Evolutionary conservation across 2,888 invertebrate genomes (phyloP).

Genomic region (Chirona hameri): DNA sequence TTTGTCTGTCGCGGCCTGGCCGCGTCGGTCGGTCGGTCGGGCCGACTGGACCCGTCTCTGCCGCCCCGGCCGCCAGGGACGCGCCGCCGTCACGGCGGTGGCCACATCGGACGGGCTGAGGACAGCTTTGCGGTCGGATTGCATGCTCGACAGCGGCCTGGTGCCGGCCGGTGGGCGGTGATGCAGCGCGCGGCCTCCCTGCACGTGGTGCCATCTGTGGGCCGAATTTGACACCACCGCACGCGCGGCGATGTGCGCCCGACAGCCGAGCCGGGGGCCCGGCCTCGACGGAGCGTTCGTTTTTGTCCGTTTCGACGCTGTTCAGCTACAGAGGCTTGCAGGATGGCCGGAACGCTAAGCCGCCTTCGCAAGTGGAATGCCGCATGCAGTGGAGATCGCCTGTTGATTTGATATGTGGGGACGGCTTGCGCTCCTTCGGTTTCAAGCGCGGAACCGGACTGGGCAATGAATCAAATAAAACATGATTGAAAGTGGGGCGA

Average conservation of each 20-base stretch:
- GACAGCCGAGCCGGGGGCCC: not conserved
- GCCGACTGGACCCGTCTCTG: not conserved
- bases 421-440: not conserved
- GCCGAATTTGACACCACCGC: not conserved
- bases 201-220: conserved; percentile 13
- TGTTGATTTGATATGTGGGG: not conserved
- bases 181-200: not conserved
- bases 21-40: not conserved
- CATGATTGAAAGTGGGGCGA: too few relatives aligned
- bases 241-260: not conserved
- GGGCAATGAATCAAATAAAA: too few relatives aligned
- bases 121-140: not conserved
- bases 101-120: not conserved
- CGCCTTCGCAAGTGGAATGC: not conserved
- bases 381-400: not conserved
- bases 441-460: too few relatives aligned
- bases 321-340: not conserved
- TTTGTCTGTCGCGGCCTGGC: not conserved
- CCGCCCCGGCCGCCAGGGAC: not conserved
- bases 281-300: not conserved
- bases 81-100: not conserved
- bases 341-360: not conserved
- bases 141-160: not conserved
- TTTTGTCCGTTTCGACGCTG: not conserved
- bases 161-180: too few relatives aligned